These are phyloP conservation scores for Plebejus melissa DNA, from an alignment of 2,888 invertebrate species.

Conservation along the genomic window DNA sequence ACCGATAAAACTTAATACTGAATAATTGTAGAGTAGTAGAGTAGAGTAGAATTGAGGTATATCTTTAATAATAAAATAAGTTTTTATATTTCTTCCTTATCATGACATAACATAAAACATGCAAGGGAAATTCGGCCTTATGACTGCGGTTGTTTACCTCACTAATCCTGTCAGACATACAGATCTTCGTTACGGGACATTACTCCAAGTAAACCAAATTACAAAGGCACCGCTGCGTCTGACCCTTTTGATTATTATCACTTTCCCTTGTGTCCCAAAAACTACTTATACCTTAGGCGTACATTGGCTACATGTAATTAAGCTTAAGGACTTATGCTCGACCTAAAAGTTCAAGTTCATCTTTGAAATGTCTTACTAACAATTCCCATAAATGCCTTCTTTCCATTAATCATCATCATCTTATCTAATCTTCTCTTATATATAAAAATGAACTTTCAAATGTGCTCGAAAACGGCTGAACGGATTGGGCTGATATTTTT, in stretches of 20 bases:
- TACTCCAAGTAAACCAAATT: conserved; percentile 31
- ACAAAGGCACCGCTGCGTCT: conserved; percentile 27
- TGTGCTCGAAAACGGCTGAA: too few relatives aligned
- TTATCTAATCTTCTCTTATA: too few relatives aligned
- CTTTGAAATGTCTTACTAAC: not conserved
- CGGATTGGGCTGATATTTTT: too few relatives aligned
- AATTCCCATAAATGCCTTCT: not conserved
- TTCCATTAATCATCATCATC: not conserved
- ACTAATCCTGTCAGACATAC: conserved; percentile 19
- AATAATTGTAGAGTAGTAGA: too few relatives aligned
- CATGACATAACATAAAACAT: not conserved
- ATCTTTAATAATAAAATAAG: too few relatives aligned
- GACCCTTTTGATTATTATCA: conserved; percentile 21
- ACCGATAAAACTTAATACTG: too few relatives aligned
- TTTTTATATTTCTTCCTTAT: not conserved
- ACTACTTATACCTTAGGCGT: not conserved
- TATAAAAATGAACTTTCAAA: too few relatives aligned
- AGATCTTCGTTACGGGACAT: conserved; percentile 28
- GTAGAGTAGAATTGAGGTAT: too few relatives aligned
- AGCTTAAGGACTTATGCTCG: not conserved
- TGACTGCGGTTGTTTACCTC: conserved; percentile 1
- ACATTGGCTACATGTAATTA: conserved; percentile 15
- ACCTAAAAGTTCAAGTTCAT: not conserved
- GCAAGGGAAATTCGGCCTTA: not conserved
- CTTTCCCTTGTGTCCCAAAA: conserved; percentile 24